These are phyloP conservation scores for Calameuta filiformis DNA, from an alignment of 2,888 invertebrate species.

Conservation along the genomic window DNA sequence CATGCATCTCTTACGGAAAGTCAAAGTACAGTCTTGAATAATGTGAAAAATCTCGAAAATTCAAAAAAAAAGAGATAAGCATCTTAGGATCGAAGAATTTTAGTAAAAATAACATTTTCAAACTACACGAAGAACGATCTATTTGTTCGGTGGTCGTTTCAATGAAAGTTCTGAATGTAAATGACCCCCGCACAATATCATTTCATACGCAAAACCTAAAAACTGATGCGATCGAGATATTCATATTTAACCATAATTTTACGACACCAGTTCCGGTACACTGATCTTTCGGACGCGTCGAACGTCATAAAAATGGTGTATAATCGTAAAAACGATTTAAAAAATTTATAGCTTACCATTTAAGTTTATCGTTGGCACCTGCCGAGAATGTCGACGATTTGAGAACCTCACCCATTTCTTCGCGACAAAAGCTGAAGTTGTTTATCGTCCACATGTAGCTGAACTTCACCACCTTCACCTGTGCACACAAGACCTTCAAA, in stretches of 20 bases:
- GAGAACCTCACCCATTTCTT: constrained; percentile 99
- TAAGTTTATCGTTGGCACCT: constrained; percentile 99
- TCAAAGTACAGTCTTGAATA: background rate
- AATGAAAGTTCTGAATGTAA: background rate
- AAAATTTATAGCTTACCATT: constrained; percentile 78
- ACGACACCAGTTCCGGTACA: background rate
- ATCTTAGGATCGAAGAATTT: background rate
- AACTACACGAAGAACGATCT: no score
- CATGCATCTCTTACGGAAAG: background rate
- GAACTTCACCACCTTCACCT: constrained; percentile 99
- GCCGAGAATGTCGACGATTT: constrained; percentile 99
- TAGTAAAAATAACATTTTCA: background rate
- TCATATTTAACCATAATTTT: background rate
- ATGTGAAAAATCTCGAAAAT: background rate
- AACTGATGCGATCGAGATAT: background rate
- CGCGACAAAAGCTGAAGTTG: constrained; percentile 99
- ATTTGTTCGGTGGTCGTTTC: no score
- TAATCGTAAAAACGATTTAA: background rate
- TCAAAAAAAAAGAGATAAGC: background rate
- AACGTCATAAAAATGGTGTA: background rate
- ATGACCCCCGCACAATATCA: background rate
- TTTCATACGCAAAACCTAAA: background rate
- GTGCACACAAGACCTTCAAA: constrained; percentile 65
- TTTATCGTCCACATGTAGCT: constrained; percentile 99
- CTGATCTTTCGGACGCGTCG: background rate